phyloP scores from a whole-genome alignment of 2,113 vertebrate genomes.

The Macroglossus sobrinus region DNA sequence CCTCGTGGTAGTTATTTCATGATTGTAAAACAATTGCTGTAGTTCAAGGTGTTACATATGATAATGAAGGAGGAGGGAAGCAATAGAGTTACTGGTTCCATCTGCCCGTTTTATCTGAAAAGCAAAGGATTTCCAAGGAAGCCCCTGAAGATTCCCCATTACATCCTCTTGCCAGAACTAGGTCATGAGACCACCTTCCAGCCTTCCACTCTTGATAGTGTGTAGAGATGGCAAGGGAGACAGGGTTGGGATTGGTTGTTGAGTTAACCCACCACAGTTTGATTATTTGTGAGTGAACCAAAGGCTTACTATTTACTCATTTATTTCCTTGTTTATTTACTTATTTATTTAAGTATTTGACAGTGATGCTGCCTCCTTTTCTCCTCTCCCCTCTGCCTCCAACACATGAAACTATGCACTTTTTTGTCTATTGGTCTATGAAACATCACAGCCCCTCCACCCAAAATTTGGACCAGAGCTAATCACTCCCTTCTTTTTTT shows the following conservation, averaged over 20 bases:
- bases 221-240: background rate
- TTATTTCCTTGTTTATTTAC: background rate
- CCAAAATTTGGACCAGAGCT: background rate
- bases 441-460: background rate
- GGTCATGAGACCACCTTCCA: background rate
- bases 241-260: background rate
- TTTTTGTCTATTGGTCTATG: background rate
- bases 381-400: background rate
- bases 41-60: background rate
- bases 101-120: background rate
- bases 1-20: background rate
- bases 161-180: background rate
- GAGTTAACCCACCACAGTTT: background rate
- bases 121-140: background rate
- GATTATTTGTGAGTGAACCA: background rate
- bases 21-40: background rate
- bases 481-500: background rate
- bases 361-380: background rate
- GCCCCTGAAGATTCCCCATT: background rate
- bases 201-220: background rate
- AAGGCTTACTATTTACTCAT: background rate
- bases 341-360: background rate
- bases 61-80: background rate
- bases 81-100: background rate
- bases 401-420: background rate